phyloP scores from a whole-genome alignment of 2,888 invertebrate species.

The Trimorus sp. region DNA sequence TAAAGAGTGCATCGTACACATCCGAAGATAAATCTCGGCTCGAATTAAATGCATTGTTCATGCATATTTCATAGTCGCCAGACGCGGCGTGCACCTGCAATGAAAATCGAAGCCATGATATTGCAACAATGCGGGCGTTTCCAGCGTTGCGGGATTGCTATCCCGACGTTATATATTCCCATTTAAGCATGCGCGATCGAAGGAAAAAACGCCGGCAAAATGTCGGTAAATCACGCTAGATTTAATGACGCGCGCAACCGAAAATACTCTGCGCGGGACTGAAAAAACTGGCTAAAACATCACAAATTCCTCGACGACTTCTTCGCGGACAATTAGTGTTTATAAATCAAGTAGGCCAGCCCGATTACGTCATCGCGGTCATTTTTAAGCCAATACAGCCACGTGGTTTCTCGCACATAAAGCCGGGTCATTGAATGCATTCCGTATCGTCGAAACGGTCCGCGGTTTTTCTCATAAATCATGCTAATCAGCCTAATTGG shows the following conservation, averaged over 20 bases:
- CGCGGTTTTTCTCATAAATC: slow-evolving; percentile 19
- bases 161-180: slow-evolving; percentile 36
- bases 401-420: background rate
- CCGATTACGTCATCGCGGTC: background rate
- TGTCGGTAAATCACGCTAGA: slow-evolving; percentile 15
- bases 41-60: slow-evolving; percentile 62
- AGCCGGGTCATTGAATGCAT: background rate
- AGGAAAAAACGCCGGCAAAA: slow-evolving; percentile 16
- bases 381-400: background rate
- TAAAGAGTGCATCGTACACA: slow-evolving; percentile 36
- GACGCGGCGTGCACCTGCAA: slow-evolving; percentile 54
- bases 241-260: slow-evolving; percentile 16
- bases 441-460: background rate
- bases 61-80: slow-evolving; percentile 55
- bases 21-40: slow-evolving; percentile 57
- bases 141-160: slow-evolving; percentile 36
- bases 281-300: too few species aligned
- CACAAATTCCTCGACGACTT: too few species aligned
- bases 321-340: too few species aligned
- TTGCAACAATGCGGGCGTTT: slow-evolving; percentile 57
- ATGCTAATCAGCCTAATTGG: slow-evolving; percentile 41
- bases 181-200: slow-evolving; percentile 43
- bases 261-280: background rate
- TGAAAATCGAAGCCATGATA: slow-evolving; percentile 56
- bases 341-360: too few species aligned